phyloP scores from a whole-genome alignment of 2,797 vertebrate species.

The Clarias pachynema region DNA sequence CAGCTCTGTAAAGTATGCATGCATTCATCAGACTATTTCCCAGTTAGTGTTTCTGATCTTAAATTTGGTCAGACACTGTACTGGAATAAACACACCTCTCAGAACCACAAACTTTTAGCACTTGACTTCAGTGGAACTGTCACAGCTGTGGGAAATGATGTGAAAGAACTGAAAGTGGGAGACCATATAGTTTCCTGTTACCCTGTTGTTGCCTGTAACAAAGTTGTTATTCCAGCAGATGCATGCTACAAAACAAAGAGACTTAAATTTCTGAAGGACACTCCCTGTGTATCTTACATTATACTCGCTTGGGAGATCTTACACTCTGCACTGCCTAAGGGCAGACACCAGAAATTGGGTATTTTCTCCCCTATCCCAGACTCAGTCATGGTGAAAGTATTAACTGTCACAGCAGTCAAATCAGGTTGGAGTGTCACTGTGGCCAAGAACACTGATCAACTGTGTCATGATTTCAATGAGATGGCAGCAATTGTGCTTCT shows the following conservation, averaged over 20 bases:
- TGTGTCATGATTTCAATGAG: conserved; percentile 53
- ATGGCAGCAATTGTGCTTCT: conserved; percentile 73
- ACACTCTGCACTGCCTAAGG: conserved; percentile 65
- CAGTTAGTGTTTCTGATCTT: conserved; percentile 76
- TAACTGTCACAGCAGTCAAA: conserved; percentile 63
- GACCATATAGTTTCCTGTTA: conserved; percentile 81
- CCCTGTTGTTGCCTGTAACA: conserved; percentile 73
- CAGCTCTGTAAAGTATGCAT: conserved; percentile 75
- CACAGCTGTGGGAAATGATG: conserved; percentile 73
- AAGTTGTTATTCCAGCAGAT: conserved; percentile 71
- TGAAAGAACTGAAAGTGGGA: conserved; percentile 75
- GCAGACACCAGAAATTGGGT: conserved; percentile 65
- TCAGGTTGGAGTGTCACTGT: conserved; percentile 67
- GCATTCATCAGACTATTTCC: conserved; percentile 86
- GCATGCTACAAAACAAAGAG: conserved; percentile 78
- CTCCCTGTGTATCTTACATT: conserved; percentile 82
- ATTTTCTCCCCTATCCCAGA: conserved; percentile 66
- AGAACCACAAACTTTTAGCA: conserved; percentile 76
- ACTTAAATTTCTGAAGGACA: conserved; percentile 71
- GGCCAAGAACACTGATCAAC: conserved; percentile 45
- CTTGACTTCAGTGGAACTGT: conserved; percentile 82
- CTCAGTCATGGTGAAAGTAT: conserved; percentile 68
- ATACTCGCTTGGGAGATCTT: conserved; percentile 82
- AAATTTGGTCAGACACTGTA: conserved; percentile 78
- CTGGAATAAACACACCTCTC: conserved; percentile 74